phyloP scores from a whole-genome alignment of 1,140 invertebrate genomes.

The Drosophila trapezifrons region DNA sequence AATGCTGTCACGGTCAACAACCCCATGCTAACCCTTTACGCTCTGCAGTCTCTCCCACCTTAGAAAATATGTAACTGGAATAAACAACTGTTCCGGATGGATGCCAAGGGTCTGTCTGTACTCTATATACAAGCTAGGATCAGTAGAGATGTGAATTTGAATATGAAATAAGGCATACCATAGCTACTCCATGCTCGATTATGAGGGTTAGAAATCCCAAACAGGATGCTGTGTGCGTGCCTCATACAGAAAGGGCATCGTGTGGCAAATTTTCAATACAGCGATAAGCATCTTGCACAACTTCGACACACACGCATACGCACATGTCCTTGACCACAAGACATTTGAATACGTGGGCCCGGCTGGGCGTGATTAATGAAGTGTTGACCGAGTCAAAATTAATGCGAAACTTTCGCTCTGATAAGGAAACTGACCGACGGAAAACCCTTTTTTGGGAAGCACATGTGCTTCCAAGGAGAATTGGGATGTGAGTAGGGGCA shows the following conservation, averaged over 20 bases:
- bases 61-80: conserved; percentile 10
- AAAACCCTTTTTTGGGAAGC: conserved; percentile 25
- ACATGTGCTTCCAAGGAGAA: conserved; percentile 43
- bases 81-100: conserved; percentile 59
- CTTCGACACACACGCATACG: conserved; percentile 33
- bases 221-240: conserved; percentile 69
- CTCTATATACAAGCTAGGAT: conserved; percentile 38
- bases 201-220: conserved; percentile 18
- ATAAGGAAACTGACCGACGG: conserved; percentile 61
- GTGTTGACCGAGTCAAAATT: conserved; percentile 80
- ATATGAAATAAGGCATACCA: conserved; percentile 26
- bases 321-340: conserved; percentile 65
- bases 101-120: conserved; percentile 17
- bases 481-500: neutral
- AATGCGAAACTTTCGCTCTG: conserved; percentile 64
- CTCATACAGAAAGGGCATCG: conserved; percentile 32
- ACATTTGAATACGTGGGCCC: conserved; percentile 47
- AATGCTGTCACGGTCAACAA: conserved; percentile 36
- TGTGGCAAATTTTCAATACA: conserved; percentile 40
- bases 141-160: conserved; percentile 38
- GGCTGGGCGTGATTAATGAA: conserved; percentile 73
- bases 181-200: conserved; percentile 21
- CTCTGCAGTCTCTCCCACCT: neutral
- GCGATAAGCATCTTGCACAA: conserved; percentile 70
- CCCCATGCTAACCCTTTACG: conserved; percentile 54